Evolutionary conservation across 2,113 vertebrate species (phyloP).

Genomic region (Oncorhynchus tshawytscha): DNA sequence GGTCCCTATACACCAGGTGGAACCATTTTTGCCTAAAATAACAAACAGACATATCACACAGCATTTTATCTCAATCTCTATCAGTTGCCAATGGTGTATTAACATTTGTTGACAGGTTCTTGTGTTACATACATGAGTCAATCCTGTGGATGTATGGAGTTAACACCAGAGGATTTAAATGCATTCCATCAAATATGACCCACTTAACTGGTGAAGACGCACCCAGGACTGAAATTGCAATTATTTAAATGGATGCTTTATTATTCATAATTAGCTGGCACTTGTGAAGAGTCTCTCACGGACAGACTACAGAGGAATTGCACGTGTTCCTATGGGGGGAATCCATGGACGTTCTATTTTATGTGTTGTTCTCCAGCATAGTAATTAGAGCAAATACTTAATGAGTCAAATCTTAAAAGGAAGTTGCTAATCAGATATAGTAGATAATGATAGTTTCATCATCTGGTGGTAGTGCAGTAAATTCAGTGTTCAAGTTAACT

Average conservation of each 20-base stretch:
- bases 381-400: conserved; percentile 1
- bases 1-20: too few species aligned
- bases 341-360: background rate
- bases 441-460: background rate
- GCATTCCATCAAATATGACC: conserved; percentile 69
- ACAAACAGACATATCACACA: too few species aligned
- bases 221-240: conserved; percentile 64
- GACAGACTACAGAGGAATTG: background rate
- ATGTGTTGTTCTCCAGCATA: conserved; percentile 1
- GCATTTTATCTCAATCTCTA: too few species aligned
- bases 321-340: background rate
- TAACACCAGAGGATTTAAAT: background rate
- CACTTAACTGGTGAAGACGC: conserved; percentile 69
- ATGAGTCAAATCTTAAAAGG: background rate
- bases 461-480: too few species aligned
- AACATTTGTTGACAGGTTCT: background rate
- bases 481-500: too few species aligned
- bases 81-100: too few species aligned
- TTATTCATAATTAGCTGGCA: conserved; percentile 74
- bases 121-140: background rate
- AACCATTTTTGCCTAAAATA: too few species aligned
- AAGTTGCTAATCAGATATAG: background rate
- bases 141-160: conserved; percentile 10
- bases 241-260: conserved; percentile 71
- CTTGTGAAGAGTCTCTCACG: conserved; percentile 13